These are phyloP conservation scores for Temnothorax longispinosus DNA, from an alignment of 1,140 invertebrate genomes.

Conservation along the genomic window DNA sequence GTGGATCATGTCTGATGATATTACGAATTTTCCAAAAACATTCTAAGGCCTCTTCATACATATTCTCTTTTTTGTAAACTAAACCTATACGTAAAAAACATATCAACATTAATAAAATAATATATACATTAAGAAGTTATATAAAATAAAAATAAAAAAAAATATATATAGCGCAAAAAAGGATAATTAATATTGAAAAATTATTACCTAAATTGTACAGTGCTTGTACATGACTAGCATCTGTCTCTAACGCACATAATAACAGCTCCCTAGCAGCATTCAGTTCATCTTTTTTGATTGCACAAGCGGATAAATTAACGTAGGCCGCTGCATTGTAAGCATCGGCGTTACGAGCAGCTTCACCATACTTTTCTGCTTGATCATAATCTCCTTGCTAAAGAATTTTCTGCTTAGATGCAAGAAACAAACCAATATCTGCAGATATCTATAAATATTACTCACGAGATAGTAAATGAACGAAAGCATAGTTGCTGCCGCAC, in stretches of 20 bases:
- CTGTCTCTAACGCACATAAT: conserved; percentile 92
- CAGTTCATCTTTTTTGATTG: conserved; percentile 90
- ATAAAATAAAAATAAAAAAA: background rate
- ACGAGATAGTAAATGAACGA: conserved; percentile 96
- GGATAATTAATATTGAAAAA: conserved; percentile 24
- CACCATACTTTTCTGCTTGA: conserved; percentile 93
- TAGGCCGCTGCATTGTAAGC: conserved; percentile 93
- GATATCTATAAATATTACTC: conserved; percentile 72
- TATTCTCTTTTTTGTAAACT: conserved; percentile 89
- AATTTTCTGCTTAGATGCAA: background rate
- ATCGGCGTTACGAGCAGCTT: conserved; percentile 92
- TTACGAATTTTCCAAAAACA: conserved; percentile 94
- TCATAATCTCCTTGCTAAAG: conserved; percentile 92
- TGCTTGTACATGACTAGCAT: conserved; percentile 95
- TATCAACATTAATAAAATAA: conserved; percentile 29
- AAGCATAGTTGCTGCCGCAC: conserved; percentile 95
- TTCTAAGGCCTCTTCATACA: conserved; percentile 91
- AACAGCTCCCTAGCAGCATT: conserved; percentile 92
- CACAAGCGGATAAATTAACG: conserved; percentile 96
- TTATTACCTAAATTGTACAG: conserved; percentile 94
- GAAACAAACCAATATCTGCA: background rate
- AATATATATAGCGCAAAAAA: background rate
- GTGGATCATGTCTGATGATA: conserved; percentile 92
- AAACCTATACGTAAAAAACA: conserved; percentile 86
- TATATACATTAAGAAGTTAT: conserved; percentile 1